Evolutionary conservation across 2,888 invertebrate genomes (phyloP).

Genomic region (Tanytarsus gracilentus): DNA sequence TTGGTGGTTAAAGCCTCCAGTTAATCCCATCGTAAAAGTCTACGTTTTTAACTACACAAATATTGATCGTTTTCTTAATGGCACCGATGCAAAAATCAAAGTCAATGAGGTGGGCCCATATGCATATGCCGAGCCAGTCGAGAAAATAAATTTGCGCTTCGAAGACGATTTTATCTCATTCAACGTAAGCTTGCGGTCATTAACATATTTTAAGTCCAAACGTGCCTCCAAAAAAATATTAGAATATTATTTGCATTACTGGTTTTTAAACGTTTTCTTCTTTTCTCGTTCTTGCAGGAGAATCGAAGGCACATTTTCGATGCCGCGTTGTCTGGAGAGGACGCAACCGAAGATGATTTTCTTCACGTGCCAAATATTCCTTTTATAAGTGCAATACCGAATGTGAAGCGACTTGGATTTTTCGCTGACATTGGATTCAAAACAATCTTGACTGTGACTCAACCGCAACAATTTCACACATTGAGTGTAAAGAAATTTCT

Average conservation of each 20-base stretch:
- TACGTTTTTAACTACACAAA: slow-evolving; percentile 79
- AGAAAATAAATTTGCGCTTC: slow-evolving; percentile 74
- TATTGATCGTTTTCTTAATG: slow-evolving; percentile 50
- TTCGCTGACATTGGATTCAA: slow-evolving; percentile 44
- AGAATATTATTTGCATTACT: background rate
- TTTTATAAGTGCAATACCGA: slow-evolving; percentile 53
- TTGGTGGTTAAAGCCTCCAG: slow-evolving; percentile 38
- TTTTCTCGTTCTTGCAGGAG: slow-evolving; percentile 45
- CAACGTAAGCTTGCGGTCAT: slow-evolving; percentile 37
- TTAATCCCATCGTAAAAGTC: slow-evolving; percentile 44
- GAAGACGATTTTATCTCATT: slow-evolving; percentile 74
- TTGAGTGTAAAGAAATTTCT: background rate
- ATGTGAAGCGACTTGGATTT: slow-evolving; percentile 43
- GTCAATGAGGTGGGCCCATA: slow-evolving; percentile 51
- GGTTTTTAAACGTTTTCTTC: background rate
- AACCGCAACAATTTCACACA: slow-evolving; percentile 34
- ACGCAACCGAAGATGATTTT: slow-evolving; percentile 46
- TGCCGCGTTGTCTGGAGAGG: slow-evolving; percentile 50
- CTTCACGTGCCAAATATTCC: slow-evolving; percentile 69
- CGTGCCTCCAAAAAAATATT: background rate
- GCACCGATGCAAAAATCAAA: slow-evolving; percentile 49
- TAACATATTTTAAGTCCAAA: no score
- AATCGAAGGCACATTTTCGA: slow-evolving; percentile 56
- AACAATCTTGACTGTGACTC: slow-evolving; percentile 40
- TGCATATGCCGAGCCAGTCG: slow-evolving; percentile 66